Conservation (phyloP, 1,140 invertebrate genomes). For the Nixonia krombeini region DNA sequence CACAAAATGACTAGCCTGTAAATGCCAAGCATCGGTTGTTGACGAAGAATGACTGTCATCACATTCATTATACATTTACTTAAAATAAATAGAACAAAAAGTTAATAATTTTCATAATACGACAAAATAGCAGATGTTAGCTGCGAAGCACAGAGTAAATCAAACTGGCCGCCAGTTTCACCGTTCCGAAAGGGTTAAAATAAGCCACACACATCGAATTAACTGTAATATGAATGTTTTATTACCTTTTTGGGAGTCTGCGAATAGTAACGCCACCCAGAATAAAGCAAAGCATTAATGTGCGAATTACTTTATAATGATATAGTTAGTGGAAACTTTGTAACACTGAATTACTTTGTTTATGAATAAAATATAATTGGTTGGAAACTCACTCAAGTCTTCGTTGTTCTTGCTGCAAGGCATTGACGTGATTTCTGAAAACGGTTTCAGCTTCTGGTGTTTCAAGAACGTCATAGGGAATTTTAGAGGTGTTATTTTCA, state of each 20-base stretch:
- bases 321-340: conserved; percentile 28
- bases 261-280: conserved; percentile 69
- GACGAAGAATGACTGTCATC: too few species aligned
- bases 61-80: too few species aligned
- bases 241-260: conserved; percentile 73
- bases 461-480: conserved; percentile 92
- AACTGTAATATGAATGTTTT: too few species aligned
- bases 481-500: conserved; percentile 78
- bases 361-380: background rate
- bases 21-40: too few species aligned
- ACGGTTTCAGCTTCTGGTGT: conserved; percentile 92
- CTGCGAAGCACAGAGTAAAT: too few species aligned
- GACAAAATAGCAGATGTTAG: too few species aligned
- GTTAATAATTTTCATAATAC: too few species aligned
- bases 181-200: too few species aligned
- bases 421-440: conserved; percentile 92
- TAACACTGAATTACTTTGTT: background rate
- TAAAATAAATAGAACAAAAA: too few species aligned
- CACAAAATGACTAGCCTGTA: too few species aligned
- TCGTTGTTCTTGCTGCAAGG: conserved; percentile 90
- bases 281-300: conserved; percentile 70
- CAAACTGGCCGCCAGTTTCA: too few species aligned
- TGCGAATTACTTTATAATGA: background rate
- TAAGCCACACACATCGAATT: too few species aligned
- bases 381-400: conserved; percentile 84